Evolutionary conservation across 1,140 invertebrate species (phyloP).

Genomic region (Heliconius hewitsoni): DNA sequence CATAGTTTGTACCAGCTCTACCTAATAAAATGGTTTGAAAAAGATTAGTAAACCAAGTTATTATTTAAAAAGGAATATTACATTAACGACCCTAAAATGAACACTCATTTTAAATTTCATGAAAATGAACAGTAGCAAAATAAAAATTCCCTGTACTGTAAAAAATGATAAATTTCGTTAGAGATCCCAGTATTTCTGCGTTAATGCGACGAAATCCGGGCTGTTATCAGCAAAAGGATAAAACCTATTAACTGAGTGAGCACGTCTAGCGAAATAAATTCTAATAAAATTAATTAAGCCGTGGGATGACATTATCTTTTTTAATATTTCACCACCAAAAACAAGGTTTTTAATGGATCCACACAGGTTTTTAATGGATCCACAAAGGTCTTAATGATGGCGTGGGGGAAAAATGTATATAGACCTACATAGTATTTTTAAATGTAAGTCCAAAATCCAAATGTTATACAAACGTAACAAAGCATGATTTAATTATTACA

Average conservation of each 20-base stretch:
- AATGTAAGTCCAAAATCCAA: background rate
- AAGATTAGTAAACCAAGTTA: background rate
- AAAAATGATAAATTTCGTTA: slow-evolving; percentile 38
- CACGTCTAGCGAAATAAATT: slow-evolving; percentile 72
- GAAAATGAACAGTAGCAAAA: background rate
- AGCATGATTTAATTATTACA: no score
- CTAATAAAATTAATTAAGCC: slow-evolving; percentile 77
- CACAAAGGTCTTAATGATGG: slow-evolving; percentile 22
- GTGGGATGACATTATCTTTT: slow-evolving; percentile 67
- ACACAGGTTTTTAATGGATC: slow-evolving; percentile 24
- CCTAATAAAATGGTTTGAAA: no score
- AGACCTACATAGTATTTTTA: background rate
- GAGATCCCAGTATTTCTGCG: slow-evolving; percentile 33
- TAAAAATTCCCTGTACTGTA: slow-evolving; percentile 18
- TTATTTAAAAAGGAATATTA: background rate
- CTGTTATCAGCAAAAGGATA: slow-evolving; percentile 50
- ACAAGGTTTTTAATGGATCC: slow-evolving; percentile 16
- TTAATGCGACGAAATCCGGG: slow-evolving; percentile 34
- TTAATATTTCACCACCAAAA: slow-evolving; percentile 52
- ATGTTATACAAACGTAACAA: no score
- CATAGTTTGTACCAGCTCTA: no score
- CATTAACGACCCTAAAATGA: background rate
- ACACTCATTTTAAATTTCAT: background rate
- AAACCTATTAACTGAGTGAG: slow-evolving; percentile 60
- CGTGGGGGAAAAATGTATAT: background rate